A percentile compares a stretch with the other conserved stretches of the same genome.
These are phyloP conservation scores for Erebia ligea DNA, from an alignment of 2,888 invertebrate species.

Conservation along the genomic window DNA sequence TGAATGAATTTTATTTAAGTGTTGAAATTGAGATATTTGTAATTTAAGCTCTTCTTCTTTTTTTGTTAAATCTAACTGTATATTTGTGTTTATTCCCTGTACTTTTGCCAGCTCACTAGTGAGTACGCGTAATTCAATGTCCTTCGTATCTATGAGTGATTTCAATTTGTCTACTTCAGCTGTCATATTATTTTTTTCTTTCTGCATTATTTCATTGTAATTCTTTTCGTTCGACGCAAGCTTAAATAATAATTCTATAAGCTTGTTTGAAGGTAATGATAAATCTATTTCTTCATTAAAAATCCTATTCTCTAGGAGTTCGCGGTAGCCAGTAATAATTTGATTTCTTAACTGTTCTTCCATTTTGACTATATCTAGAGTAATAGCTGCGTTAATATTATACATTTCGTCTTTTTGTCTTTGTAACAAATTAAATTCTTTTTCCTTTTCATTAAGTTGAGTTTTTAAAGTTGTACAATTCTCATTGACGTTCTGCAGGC, in stretches of 20 bases:
- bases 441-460: constrained; percentile 60
- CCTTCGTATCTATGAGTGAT: constrained; percentile 50
- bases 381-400: constrained; percentile 68
- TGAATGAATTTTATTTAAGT: constrained; percentile 54
- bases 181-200: constrained; percentile 47
- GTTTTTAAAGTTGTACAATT: constrained; percentile 55
- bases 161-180: constrained; percentile 53
- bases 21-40: constrained; percentile 48
- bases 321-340: constrained; percentile 53
- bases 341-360: constrained; percentile 58
- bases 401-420: constrained; percentile 62
- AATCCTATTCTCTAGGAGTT: constrained; percentile 54
- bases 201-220: constrained; percentile 38
- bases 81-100: constrained; percentile 47
- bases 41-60: constrained; percentile 50
- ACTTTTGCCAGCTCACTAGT: constrained; percentile 47
- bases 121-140: constrained; percentile 50
- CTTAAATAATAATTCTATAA: constrained; percentile 55
- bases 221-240: constrained; percentile 49
- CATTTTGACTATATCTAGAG: constrained; percentile 63
- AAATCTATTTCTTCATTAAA: constrained; percentile 51
- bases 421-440: constrained; percentile 60
- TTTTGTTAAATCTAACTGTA: constrained; percentile 47
- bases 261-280: constrained; percentile 48
- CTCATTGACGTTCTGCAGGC: constrained; percentile 54